Base-by-base conservation (phyloP, 1,140 invertebrate genomes). In the Lethrus apterus region DNA sequence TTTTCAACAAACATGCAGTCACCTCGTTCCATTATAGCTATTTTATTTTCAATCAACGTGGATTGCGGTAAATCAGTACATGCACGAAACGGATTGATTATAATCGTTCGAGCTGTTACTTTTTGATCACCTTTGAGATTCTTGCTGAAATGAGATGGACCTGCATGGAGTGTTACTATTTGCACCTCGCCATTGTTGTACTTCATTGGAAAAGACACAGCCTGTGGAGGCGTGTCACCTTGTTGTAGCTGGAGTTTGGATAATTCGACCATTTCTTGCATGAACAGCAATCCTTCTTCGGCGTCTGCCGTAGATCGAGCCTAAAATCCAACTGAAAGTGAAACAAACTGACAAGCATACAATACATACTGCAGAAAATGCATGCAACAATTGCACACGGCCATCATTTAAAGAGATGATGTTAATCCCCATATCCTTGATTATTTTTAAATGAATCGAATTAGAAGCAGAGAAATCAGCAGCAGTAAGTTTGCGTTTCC, bases 1-100 rank as follows among this genome's bases (percentile, higher is more conserved):
- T 98, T 98, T 53, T 97, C 89, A 9, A 95, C 80, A 67, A 99
- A 99, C 71, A 94, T 95, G 67, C 95, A 98, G 56, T 86, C 82
- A 0, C 93, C 93, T 17, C 95, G 73, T 60, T 85, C 79, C 31
- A 93, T 79, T 4, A 98, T 72, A 0, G 78, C 88, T 57, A 98
- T 90, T 55, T 84, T 84, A 4, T 83, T 87, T 40, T 67, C 68
- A 0, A 94, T 56, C 14, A 70, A 66, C 0, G 65, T 51, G 32
- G 13, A 59, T 62, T 92, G 87, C 9, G 68, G 58, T 3, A 89
- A 58, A n/a, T 76, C 61, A 0, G 61, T 66, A 71, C 89, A 97
- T 7, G 75, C 84, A 23, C 79, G 68, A 3, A 78, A 69, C 10
- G 89, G 90, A 40, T 74, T 65, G 2, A 83, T 83, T 26, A 81